Percentiles rank a stretch among this genome's conserved stretches.
These are phyloP conservation scores for Tringa solitaria DNA, from an alignment of 2,113 vertebrate genomes.

Conservation along the genomic window DNA sequence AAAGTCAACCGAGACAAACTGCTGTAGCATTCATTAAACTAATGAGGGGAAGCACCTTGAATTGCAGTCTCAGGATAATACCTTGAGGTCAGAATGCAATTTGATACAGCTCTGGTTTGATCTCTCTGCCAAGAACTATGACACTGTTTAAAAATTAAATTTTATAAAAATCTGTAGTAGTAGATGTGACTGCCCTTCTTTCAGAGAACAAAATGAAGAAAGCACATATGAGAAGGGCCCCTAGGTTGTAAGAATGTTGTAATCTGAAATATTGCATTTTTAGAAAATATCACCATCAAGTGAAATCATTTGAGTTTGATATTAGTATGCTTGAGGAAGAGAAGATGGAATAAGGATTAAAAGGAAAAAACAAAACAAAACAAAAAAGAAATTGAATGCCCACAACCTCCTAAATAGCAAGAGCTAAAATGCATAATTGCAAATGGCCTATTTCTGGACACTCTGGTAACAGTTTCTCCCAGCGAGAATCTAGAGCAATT, in stretches of 20 bases:
- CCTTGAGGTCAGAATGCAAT: constrained; percentile 56
- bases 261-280: not conserved
- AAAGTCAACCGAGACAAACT: constrained; percentile 60
- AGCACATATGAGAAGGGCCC: not conserved
- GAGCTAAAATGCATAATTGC: not conserved
- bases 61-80: constrained; percentile 33
- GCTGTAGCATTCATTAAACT: constrained; percentile 55
- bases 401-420: not conserved
- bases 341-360: not conserved
- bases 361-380: not conserved
- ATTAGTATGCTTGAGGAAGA: not conserved
- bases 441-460: not conserved
- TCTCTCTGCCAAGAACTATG: not conserved
- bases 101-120: constrained; percentile 26
- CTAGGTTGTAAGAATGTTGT: not conserved
- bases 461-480: not conserved
- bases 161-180: not conserved
- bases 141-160: not conserved
- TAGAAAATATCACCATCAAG: not conserved
- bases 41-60: constrained; percentile 55
- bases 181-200: not conserved
- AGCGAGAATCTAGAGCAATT: not conserved
- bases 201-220: not conserved
- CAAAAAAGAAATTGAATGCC: too few species aligned
- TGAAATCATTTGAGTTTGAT: not conserved